These are phyloP conservation scores for Hyppa rectilinea DNA, from an alignment of 2,888 invertebrate genomes.

Conservation along the genomic window DNA sequence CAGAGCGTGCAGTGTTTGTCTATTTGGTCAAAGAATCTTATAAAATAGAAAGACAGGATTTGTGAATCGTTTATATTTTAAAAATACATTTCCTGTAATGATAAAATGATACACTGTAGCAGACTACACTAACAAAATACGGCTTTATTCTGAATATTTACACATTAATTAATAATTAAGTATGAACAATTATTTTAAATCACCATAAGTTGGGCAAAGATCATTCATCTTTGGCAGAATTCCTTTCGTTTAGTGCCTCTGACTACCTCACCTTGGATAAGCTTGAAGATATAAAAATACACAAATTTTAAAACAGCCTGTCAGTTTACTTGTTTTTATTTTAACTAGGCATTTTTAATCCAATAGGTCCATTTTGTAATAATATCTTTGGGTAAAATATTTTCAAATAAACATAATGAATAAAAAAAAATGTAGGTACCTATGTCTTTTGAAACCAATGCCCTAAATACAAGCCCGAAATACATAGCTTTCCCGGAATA, in stretches of 20 bases:
- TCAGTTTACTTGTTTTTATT: too few species aligned
- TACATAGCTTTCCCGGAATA: not conserved
- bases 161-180: conserved; percentile 43
- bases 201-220: conserved; percentile 69
- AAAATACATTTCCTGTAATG: conserved; percentile 81
- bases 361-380: not conserved
- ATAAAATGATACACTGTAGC: conserved; percentile 70
- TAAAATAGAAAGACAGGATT: conserved; percentile 10
- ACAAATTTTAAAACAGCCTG: conserved; percentile 26
- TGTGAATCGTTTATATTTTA: conserved; percentile 73
- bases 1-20: too few species aligned
- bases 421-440: not conserved
- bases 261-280: conserved; percentile 39
- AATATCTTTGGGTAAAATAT: conserved; percentile 14
- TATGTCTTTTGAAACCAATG: not conserved
- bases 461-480: not conserved
- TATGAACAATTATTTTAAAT: conserved; percentile 60
- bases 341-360: not conserved
- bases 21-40: not conserved
- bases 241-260: conserved; percentile 55
- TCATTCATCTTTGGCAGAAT: conserved; percentile 72
- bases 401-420: not conserved
- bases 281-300: conserved; percentile 51
- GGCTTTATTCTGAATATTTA: conserved; percentile 59
- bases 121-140: conserved; percentile 70